These are phyloP conservation scores for Paramormyrops kingsleyae DNA, from an alignment of 2,113 vertebrate species.

Conservation along the genomic window DNA sequence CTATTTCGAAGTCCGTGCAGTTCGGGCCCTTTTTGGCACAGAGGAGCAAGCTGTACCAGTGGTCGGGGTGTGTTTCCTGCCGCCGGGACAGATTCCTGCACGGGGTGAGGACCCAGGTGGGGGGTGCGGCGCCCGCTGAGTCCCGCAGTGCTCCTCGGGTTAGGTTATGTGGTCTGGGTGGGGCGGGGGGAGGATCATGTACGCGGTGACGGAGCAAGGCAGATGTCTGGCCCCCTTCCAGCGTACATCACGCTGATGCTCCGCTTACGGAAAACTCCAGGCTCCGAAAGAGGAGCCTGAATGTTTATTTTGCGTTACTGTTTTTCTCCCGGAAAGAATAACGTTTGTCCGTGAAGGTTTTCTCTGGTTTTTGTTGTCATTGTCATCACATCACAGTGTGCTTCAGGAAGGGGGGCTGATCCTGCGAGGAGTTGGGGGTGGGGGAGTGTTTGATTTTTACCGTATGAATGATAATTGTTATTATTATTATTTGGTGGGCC, in stretches of 20 bases:
- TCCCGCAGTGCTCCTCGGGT: not conserved
- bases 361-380: conserved; percentile 1
- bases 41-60: not conserved
- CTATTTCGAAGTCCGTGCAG: not conserved
- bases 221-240: not conserved
- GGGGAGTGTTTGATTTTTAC: not conserved
- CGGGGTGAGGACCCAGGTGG: not conserved
- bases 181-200: not conserved
- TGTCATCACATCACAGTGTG: not conserved
- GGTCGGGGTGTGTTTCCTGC: conserved; percentile 12
- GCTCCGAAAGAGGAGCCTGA: not conserved
- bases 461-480: not conserved
- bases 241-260: not conserved
- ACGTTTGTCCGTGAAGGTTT: not conserved
- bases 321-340: not conserved
- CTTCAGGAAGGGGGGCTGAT: not conserved
- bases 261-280: not conserved
- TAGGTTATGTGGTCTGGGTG: not conserved
- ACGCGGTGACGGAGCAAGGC: not conserved
- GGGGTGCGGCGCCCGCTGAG: not conserved
- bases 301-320: not conserved
- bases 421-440: too few species aligned
- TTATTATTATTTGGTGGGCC: not conserved
- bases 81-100: not conserved
- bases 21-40: not conserved